A percentile compares a stretch with the other conserved stretches of the same genome.
Conservation (phyloP, 2,888 invertebrate genomes). For the Drosophila aldrichi region DNA sequence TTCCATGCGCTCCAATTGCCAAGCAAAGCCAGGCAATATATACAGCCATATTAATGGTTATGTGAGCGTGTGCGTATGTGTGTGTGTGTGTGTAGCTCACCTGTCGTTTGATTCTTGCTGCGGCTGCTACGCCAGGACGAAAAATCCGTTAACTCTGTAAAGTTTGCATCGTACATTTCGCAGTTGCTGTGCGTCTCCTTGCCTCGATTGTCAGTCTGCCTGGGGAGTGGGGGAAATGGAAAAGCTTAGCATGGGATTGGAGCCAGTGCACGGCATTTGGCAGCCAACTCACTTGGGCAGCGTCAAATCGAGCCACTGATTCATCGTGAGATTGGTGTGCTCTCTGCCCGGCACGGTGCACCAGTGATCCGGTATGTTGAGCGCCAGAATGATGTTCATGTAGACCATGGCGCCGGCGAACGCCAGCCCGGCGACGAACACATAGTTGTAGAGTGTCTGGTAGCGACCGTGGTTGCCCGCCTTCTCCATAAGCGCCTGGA, state of each 20-base stretch:
- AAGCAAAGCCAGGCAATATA: constrained; percentile 31
- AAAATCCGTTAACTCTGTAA: constrained; percentile 78
- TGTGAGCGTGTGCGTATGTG: background rate
- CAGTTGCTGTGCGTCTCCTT: constrained; percentile 85
- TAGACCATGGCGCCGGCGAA: constrained; percentile 86
- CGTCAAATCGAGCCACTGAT: constrained; percentile 86
- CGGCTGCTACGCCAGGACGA: constrained; percentile 68
- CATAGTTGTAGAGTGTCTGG: constrained; percentile 86
- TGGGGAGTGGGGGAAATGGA: constrained; percentile 41
- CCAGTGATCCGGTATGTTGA: constrained; percentile 87
- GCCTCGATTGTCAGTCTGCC: constrained; percentile 84
- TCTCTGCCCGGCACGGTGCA: constrained; percentile 87
- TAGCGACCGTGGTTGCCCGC: constrained; percentile 87
- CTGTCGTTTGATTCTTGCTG: constrained; percentile 70
- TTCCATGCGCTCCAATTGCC: constrained; percentile 33
- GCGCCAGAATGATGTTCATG: constrained; percentile 86
- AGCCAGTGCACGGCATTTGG: background rate
- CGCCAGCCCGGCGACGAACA: constrained; percentile 86
- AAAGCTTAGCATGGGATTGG: background rate
- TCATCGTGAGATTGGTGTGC: constrained; percentile 85
- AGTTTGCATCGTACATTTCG: constrained; percentile 85
- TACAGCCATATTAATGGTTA: background rate
- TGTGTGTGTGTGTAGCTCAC: constrained; percentile 47
- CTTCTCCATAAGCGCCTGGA: constrained; percentile 86
- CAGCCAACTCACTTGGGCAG: constrained; percentile 86